phyloP scores from a whole-genome alignment of 35 echinoderm and acorn worm species.

The Apostichopus japonicus region DNA sequence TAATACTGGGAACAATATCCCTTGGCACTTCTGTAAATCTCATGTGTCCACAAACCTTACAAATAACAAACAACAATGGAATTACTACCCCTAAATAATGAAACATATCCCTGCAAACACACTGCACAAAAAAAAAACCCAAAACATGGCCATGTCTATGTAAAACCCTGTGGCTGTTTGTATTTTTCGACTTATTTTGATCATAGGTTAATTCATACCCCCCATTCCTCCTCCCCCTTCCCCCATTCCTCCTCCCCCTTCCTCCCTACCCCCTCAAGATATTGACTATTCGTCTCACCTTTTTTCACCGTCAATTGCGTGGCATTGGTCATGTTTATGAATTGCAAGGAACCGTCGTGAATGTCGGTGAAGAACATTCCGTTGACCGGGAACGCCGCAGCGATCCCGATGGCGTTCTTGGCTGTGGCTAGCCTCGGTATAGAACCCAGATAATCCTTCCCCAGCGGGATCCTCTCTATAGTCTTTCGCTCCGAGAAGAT shows the following conservation, averaged over 20 bases:
- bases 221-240: neutral
- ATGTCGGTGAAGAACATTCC: slow-evolving; percentile 89
- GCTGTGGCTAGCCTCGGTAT: slow-evolving; percentile 53
- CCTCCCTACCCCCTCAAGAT: neutral
- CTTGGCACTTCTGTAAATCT: no score
- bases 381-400: slow-evolving; percentile 56
- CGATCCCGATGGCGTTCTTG: slow-evolving; percentile 82
- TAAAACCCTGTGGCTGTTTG: no score
- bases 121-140: no score
- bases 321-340: neutral
- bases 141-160: no score
- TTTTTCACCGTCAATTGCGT: neutral
- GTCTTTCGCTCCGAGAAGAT: slow-evolving; percentile 86
- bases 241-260: neutral
- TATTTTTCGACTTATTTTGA: no score
- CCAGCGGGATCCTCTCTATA: slow-evolving; percentile 64
- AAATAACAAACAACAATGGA: no score
- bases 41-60: no score
- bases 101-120: no score
- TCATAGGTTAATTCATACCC: no score
- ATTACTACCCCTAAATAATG: no score
- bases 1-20: no score
- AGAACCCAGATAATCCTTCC: slow-evolving; percentile 42
- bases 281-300: neutral
- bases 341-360: slow-evolving; percentile 78